A percentile compares a stretch with the other conserved stretches of the same genome.
Conservation (phyloP, 1,140 invertebrate species). For the Calephelis nemesis region DNA sequence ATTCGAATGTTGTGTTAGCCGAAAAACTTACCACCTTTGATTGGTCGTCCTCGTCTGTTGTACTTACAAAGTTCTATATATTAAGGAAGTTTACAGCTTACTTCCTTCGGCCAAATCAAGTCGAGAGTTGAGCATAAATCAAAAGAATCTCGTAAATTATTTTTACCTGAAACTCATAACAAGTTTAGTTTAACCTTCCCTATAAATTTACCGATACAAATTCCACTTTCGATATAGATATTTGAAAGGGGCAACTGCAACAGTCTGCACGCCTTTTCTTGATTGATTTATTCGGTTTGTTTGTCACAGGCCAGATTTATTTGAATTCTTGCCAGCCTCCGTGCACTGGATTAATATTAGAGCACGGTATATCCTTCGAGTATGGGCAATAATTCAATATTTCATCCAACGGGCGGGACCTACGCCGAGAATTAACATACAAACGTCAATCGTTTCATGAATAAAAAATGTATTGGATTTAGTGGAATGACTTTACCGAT, state of each 20-base stretch:
- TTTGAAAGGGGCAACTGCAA: slow-evolving; percentile 60
- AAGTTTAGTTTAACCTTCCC: slow-evolving; percentile 69
- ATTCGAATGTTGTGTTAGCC: too few species aligned
- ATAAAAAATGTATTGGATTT: slow-evolving; percentile 80
- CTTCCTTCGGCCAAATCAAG: not conserved
- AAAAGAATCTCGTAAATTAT: slow-evolving; percentile 57
- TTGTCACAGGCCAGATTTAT: slow-evolving; percentile 79
- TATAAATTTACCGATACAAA: slow-evolving; percentile 75
- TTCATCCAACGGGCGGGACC: slow-evolving; percentile 70
- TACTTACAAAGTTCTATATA: too few species aligned
- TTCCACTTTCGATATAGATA: slow-evolving; percentile 66
- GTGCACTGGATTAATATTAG: slow-evolving; percentile 71
- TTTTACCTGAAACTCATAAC: slow-evolving; percentile 66
- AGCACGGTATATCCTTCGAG: slow-evolving; percentile 67
- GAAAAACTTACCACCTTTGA: too few species aligned
- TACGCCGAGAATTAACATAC: slow-evolving; percentile 75
- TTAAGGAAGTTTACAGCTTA: not conserved
- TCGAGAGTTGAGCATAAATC: slow-evolving; percentile 49
- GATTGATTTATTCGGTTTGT: slow-evolving; percentile 81
- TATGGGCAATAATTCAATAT: slow-evolving; percentile 77
- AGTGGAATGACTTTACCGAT: slow-evolving; percentile 67
- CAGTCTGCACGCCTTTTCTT: slow-evolving; percentile 71
- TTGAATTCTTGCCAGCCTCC: slow-evolving; percentile 76
- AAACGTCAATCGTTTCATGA: slow-evolving; percentile 79
- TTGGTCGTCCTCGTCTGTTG: too few species aligned